A percentile compares a stretch with the other conserved stretches of the same genome.
Evolutionary conservation across 1,140 invertebrate species (phyloP).

Genomic region (Ctenoplectra terminalis): DNA sequence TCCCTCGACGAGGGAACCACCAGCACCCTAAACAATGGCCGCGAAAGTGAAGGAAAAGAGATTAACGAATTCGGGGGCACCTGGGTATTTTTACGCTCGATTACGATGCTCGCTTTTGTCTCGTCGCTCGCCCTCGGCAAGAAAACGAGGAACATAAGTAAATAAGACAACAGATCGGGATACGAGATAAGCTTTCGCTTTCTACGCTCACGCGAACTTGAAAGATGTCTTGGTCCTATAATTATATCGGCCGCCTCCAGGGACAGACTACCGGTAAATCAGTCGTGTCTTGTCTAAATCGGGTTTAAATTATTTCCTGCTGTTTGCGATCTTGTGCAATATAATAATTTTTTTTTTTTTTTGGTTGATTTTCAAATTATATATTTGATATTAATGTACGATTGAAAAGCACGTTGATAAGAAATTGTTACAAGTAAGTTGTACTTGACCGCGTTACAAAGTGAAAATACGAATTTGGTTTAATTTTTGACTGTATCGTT

Average conservation of each 20-base stretch:
- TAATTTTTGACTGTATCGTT: no score
- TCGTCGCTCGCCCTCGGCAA: not conserved
- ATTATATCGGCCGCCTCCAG: not conserved
- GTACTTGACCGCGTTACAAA: no score
- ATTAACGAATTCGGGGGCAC: conserved; percentile 71
- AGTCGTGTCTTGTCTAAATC: not conserved
- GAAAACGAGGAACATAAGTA: conserved; percentile 45
- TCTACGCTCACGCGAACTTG: not conserved
- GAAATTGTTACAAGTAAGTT: no score
- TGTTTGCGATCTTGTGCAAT: not conserved
- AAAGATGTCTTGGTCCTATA: not conserved
- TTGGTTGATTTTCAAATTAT: not conserved
- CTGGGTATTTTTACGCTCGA: conserved; percentile 71
- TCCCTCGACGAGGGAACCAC: not conserved
- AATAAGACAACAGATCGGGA: conserved; percentile 66
- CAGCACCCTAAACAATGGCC: conserved; percentile 51
- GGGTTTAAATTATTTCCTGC: not conserved
- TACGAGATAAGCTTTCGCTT: conserved; percentile 50
- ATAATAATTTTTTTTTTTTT: not conserved
- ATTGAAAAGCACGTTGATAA: no score
- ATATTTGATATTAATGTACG: no score
- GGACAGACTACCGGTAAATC: not conserved
- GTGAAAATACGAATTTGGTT: no score
- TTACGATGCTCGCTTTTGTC: conserved; percentile 66
- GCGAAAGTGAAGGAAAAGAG: conserved; percentile 63